These are phyloP conservation scores for Acleris literana DNA, from an alignment of 2,888 invertebrate genomes.

Conservation along the genomic window DNA sequence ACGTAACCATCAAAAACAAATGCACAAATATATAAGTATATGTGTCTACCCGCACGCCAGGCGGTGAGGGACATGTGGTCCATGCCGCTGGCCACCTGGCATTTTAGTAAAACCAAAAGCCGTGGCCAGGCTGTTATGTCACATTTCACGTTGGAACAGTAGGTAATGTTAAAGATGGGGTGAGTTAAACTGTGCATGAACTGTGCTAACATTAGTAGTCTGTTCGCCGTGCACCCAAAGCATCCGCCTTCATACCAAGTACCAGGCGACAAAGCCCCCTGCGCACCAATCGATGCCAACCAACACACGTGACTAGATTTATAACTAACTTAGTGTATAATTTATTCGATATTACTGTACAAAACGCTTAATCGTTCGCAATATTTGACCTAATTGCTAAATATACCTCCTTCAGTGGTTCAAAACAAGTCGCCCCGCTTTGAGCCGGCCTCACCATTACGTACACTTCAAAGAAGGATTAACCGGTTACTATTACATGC, in stretches of 20 bases:
- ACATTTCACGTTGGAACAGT: no score
- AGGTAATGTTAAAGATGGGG: no score
- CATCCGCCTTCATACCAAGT: slow-evolving; percentile 51
- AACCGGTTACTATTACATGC: slow-evolving; percentile 53
- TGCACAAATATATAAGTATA: no score
- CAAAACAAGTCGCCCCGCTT: slow-evolving; percentile 58
- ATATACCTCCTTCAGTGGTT: slow-evolving; percentile 52
- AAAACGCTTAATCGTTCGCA: slow-evolving; percentile 76
- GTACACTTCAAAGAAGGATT: slow-evolving; percentile 79
- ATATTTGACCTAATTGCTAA: slow-evolving; percentile 74
- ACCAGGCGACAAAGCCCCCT: slow-evolving; percentile 41
- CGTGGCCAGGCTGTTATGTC: no score
- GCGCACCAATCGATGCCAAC: slow-evolving; percentile 52
- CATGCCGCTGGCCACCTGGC: no score
- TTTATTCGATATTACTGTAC: slow-evolving; percentile 77
- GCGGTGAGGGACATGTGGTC: no score
- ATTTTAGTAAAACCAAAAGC: no score
- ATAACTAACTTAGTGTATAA: slow-evolving; percentile 58
- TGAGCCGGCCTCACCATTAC: slow-evolving; percentile 69
- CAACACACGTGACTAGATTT: slow-evolving; percentile 68
- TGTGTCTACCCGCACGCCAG: no score
- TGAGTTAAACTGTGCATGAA: no score
- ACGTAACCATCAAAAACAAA: no score
- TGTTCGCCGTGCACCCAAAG: neutral
- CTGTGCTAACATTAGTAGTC: no score